Evolutionary conservation across 2,888 invertebrate genomes (phyloP), one percentile per base, ranked within the genome.

Genomic region (Athalia circularis): DNA sequence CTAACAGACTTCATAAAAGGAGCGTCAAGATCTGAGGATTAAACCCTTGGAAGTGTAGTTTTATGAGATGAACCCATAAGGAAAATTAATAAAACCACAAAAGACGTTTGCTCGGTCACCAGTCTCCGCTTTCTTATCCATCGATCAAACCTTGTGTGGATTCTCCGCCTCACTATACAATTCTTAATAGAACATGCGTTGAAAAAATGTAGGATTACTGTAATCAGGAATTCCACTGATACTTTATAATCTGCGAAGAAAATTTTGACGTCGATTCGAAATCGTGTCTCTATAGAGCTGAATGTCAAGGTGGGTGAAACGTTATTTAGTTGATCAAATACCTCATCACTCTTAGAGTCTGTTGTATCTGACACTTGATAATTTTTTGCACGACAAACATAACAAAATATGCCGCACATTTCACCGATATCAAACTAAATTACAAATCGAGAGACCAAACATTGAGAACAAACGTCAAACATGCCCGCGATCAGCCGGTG

Each of bases 331-430:
- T 13, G 65, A 9, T n/a, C 13, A 79, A 67, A 67, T 57, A 78
- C 59, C 64, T 72, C 72, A n/a, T 57, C 57, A 59, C 59, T 72
- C 45, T 72, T 59, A 9, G 47, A 47, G 13, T 52, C 4, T 59
- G 47, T 59, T 59, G 57, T 47, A 13, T 59, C 59, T 45, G 72
- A 59, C 13, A n/a, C 80, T 81, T 85, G 83, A 15, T 79, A 79
- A 68, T 80, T 48, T 5, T 77, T 77, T 50, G 76, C 75, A 47
- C 80, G 81, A 65, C 87, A 87, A 83, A 93, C 87, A 87, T 91
- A 90, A 86, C 92, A 93, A 79, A 92, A 87, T 84, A 93, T 93
- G 77, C 93, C 93, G 84, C 93, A 93, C 93, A 92, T 81, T 83
- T 43, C 78, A 54, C 54, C 43, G 80, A 29, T 29, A 29, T 29